Percentiles rank a stretch among this genome's conserved stretches.
phyloP scores from a whole-genome alignment of 2,888 invertebrate genomes.

The Epirrhoe alternata region DNA sequence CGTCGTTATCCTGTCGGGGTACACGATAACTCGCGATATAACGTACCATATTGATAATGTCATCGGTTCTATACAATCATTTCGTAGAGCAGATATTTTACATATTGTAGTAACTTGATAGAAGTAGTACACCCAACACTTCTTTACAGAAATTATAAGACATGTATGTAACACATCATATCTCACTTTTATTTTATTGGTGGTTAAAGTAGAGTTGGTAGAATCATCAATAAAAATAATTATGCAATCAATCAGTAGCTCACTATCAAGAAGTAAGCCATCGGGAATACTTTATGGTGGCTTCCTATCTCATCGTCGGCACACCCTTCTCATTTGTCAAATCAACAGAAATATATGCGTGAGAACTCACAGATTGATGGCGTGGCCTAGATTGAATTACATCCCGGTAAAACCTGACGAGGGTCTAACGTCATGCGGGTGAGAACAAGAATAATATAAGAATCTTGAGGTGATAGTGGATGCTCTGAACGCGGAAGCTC shows the following conservation, averaged over 20 bases:
- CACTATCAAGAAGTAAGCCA: conserved; percentile 43
- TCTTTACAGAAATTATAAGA: too few relatives aligned
- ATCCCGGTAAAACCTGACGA: conserved; percentile 81
- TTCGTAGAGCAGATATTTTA: not conserved
- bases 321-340: conserved; percentile 85
- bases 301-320: conserved; percentile 64
- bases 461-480: conserved; percentile 56
- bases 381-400: conserved; percentile 83
- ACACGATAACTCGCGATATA: conserved; percentile 30
- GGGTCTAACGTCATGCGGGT: conserved; percentile 79
- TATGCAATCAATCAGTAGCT: conserved; percentile 18
- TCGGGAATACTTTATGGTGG: conserved; percentile 64
- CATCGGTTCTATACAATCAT: conserved; percentile 3
- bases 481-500: conserved; percentile 19
- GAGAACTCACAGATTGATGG: conserved; percentile 84
- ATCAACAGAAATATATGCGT: conserved; percentile 85
- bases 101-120: too few relatives aligned
- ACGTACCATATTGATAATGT: conserved; percentile 12
- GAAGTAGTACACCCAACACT: too few relatives aligned
- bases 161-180: too few relatives aligned
- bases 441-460: conserved; percentile 75
- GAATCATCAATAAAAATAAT: conserved; percentile 11
- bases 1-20: conserved; percentile 29
- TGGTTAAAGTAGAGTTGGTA: not conserved
- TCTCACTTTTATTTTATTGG: not conserved